Evolutionary conservation across 1,140 invertebrate species (phyloP).

Genomic region (Steinernema khuongi): DNA sequence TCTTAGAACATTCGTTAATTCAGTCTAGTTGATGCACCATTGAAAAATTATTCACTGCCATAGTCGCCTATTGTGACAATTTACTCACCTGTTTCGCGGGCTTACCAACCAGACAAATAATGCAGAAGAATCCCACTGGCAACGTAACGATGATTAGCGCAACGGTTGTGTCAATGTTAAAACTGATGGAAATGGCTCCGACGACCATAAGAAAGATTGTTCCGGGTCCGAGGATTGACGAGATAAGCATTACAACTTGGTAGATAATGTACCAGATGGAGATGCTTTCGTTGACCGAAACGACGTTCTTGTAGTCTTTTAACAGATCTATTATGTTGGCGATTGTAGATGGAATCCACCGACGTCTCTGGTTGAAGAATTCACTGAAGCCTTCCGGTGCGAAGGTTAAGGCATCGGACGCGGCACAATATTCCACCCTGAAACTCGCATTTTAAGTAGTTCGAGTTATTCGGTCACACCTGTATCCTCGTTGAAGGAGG

Average conservation of each 20-base stretch:
- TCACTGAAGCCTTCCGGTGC: constrained; percentile 67
- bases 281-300: constrained; percentile 65
- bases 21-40: too few species aligned
- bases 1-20: neutral
- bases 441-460: constrained; percentile 9
- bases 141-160: constrained; percentile 56
- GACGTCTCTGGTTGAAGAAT: constrained; percentile 65
- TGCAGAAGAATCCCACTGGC: constrained; percentile 53
- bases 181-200: constrained; percentile 65
- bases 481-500: constrained; percentile 66
- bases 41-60: too few species aligned
- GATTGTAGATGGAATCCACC: constrained; percentile 69
- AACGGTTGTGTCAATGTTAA: constrained; percentile 60
- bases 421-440: constrained; percentile 67
- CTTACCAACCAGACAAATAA: constrained; percentile 46
- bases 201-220: constrained; percentile 68
- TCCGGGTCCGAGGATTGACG: constrained; percentile 66
- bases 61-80: too few species aligned
- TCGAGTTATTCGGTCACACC: constrained; percentile 42
- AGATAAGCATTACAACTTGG: constrained; percentile 60
- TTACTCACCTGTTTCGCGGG: constrained; percentile 50
- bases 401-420: constrained; percentile 67
- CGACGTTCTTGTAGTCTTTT: constrained; percentile 62
- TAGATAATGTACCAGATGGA: constrained; percentile 61
- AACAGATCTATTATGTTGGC: constrained; percentile 69